A percentile compares a stretch with the other conserved stretches of the same genome.
phyloP scores from a whole-genome alignment of 1,140 invertebrate species.

The Limonius californicus region DNA sequence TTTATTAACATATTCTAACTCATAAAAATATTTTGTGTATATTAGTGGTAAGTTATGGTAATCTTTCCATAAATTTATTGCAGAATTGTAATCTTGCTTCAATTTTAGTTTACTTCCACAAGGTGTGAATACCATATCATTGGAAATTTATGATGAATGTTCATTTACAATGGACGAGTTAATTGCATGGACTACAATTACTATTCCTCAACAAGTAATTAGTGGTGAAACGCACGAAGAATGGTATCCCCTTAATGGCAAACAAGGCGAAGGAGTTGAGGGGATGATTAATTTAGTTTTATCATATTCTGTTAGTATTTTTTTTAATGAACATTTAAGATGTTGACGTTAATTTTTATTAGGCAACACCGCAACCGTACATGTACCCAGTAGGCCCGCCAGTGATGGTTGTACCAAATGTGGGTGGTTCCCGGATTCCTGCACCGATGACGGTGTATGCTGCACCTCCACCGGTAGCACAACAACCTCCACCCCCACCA shows the following conservation, averaged over 20 bases:
- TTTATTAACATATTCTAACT: too few relatives aligned
- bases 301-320: slow-evolving; percentile 67
- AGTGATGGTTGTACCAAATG: slow-evolving; percentile 62
- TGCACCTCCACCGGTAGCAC: slow-evolving; percentile 38
- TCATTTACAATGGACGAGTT: slow-evolving; percentile 94
- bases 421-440: slow-evolving; percentile 45
- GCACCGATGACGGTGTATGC: slow-evolving; percentile 53
- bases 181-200: slow-evolving; percentile 87
- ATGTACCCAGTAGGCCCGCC: slow-evolving; percentile 45
- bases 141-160: slow-evolving; percentile 97
- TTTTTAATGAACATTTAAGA: not conserved
- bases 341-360: not conserved
- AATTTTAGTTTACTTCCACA: slow-evolving; percentile 76
- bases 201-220: slow-evolving; percentile 78
- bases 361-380: slow-evolving; percentile 20
- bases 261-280: slow-evolving; percentile 90
- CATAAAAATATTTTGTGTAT: too few relatives aligned
- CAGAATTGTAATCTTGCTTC: too few relatives aligned
- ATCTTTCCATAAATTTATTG: too few relatives aligned
- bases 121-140: slow-evolving; percentile 81
- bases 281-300: slow-evolving; percentile 78
- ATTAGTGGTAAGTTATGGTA: too few relatives aligned
- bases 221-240: slow-evolving; percentile 87
- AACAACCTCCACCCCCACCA: slow-evolving; percentile 37
- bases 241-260: slow-evolving; percentile 88